Base-by-base conservation (phyloP, 2,113 vertebrate species). In the Pelobates fuscus region DNA sequence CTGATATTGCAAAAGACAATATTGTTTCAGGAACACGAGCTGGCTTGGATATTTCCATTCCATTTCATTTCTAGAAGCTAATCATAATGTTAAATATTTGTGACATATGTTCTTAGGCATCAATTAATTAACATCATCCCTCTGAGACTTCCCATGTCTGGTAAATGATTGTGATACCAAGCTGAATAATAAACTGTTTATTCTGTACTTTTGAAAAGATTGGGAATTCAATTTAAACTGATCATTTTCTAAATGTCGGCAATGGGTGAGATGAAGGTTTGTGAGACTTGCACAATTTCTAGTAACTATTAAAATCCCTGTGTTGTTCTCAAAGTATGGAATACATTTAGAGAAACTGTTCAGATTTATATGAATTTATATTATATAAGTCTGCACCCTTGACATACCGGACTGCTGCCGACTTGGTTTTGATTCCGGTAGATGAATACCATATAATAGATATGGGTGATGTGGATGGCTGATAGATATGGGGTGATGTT, bases 71-170 rank as follows among this genome's bases (percentile, higher is more conserved):
- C 62, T 23, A 10, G 54, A 10, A 29, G 52, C 52, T 75, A 75
- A 75, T 75, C 72, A 67, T 12, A 75, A 67, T 74, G 72, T 75
- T 75, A 75, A 75, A 75, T 75, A 75, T 75, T 75, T 75, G 72
- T 67, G 63, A 75, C 71, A 74, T 66, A 74, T 59, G 63, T 75
- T 75, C 62, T 67, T 59, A 59, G 72, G 72, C 54, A 18, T 43
- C 71, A 74, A 75, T 59, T 75, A 44, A 75, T 75, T 75, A 67
- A 27, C 52, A 15, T 5, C 5, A 25, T 23, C 62, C 72, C 46
- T 8, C 10, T 7, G 62, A 57, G 54, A 58, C 46, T 27, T 26
- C 2, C 2, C 21, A 24, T 12, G 72, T 10, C 29, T 43, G 18
- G 7, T 18, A 44, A 63, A 30, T 20, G 63, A 59, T 6, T 44